Base-by-base conservation (phyloP, 2,888 invertebrate genomes). In the Baronia brevicornis region DNA sequence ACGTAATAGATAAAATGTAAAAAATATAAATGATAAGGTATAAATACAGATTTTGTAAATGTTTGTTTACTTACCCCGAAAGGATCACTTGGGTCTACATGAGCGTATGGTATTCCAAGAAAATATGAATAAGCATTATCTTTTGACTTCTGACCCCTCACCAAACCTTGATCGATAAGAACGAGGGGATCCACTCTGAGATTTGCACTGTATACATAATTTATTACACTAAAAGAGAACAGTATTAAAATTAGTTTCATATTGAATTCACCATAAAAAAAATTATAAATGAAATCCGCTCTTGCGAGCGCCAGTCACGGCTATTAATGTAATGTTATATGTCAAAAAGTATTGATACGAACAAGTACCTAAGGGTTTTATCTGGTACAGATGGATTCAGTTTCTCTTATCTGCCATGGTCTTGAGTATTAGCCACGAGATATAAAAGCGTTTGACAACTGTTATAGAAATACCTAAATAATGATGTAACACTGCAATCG, bases 31-130 rank as follows among this genome's bases (percentile, higher is more conserved):
- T n/a, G n/a, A n/a, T n/a, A n/a, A n/a, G n/a, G n/a, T n/a, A n/a
- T n/a, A n/a, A n/a, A n/a, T n/a, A n/a, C 7, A 6, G 4, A 5
- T 10, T 10, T 24, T 24, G 4, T 4, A 10, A 9, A 14, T 7
- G 5, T 5, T 4, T 26, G n/a, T 3, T 15, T 19, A 74, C 82
- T 77, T 62, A 84, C 84, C 28, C 84, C 80, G 40, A 84, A 84
- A 10, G 82, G 84, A 48, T 82, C 62, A 25, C 56, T 51, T 21
- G 44, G 36, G 42, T 80, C 67, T 6, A 84, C 67, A 40, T 53
- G 43, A 9, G 79, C 84, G 39, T 82, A 84, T 3, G 84, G 84
- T 32, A 84, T 64, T 25, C 84, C 84, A 25, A 79, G 46, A 42
- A 84, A 84, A 23, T 54, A 49, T 0, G 82, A 75, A 27, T 79